Conservation (phyloP, 2,797 vertebrate species). For the Hoplostethus atlanticus region DNA sequence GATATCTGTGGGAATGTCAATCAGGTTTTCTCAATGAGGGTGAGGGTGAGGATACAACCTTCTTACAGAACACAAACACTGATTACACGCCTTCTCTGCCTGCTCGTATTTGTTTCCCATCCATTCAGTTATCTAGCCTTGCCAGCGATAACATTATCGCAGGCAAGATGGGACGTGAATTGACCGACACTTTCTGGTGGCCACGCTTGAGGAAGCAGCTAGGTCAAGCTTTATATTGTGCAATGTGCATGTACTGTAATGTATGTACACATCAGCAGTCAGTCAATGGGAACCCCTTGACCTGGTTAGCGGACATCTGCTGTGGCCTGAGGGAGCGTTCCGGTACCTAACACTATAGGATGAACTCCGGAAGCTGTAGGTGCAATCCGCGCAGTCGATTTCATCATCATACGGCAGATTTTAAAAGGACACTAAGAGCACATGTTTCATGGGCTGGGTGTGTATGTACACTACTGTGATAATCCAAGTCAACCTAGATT, state of each 20-base stretch:
- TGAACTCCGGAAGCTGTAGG: conserved; percentile 8
- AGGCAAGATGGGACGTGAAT: background rate
- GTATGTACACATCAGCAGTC: conserved; percentile 49
- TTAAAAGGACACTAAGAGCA: background rate
- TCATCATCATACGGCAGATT: conserved; percentile 28
- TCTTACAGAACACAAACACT: too few relatives aligned
- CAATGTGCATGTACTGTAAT: conserved; percentile 14
- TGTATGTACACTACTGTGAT: background rate
- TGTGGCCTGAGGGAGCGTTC: conserved; percentile 47
- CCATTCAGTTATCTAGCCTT: background rate
- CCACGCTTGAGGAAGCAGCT: conserved; percentile 58
- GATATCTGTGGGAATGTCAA: background rate
- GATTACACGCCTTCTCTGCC: too few relatives aligned
- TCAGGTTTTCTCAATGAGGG: too few relatives aligned
- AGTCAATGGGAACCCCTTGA: conserved; percentile 57
- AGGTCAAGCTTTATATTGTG: conserved; percentile 55
- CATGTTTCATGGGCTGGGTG: background rate
- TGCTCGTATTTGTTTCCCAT: background rate
- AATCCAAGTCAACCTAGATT: too few relatives aligned
- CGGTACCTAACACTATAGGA: conserved; percentile 22
- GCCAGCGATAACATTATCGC: background rate
- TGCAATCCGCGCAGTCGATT: conserved; percentile 21
- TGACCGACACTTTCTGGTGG: conserved; percentile 31
- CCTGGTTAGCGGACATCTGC: conserved; percentile 72
- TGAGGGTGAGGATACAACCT: too few relatives aligned